Conservation (phyloP, 30 jellyfish, hydroid and myxozoan species). For the Thelohanellus kitauei region DNA sequence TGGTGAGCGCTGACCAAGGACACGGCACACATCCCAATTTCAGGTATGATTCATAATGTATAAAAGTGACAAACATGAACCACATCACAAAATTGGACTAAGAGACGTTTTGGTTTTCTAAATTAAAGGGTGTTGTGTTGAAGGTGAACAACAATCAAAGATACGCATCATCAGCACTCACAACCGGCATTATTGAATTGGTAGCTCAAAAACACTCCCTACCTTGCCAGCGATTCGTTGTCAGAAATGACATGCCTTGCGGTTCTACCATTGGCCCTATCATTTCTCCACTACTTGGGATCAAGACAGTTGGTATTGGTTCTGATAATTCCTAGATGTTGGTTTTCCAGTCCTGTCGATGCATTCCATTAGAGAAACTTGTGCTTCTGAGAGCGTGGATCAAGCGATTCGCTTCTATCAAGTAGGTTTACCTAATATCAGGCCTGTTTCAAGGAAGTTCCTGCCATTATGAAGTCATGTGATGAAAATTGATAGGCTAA, state of each 20-base stretch:
- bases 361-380: conserved; percentile 76
- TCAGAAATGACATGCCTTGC: conserved; percentile 52
- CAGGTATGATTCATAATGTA: conserved; percentile 8
- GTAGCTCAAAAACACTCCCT: conserved; percentile 25
- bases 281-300: conserved; percentile 36
- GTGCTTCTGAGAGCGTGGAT: conserved; percentile 47
- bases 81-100: conserved; percentile 23
- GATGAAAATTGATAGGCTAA: too few species aligned
- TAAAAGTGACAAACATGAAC: conserved; percentile 32
- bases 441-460: too few species aligned
- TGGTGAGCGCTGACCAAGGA: conserved; percentile 80
- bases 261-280: conserved; percentile 82
- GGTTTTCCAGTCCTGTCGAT: conserved; percentile 63
- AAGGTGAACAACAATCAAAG: conserved; percentile 25
- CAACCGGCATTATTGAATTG: conserved; percentile 26
- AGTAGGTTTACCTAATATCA: conserved; percentile 7
- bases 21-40: conserved; percentile 85
- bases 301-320: conserved; percentile 27
- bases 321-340: not conserved
- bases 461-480: too few species aligned
- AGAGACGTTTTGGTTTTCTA: conserved; percentile 8
- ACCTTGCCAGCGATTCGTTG: conserved; percentile 29
- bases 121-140: conserved; percentile 33
- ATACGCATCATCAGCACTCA: conserved; percentile 52
- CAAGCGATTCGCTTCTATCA: conserved; percentile 22